Evolutionary conservation across 1,140 invertebrate genomes (phyloP).

Genomic region (Formica selysi): DNA sequence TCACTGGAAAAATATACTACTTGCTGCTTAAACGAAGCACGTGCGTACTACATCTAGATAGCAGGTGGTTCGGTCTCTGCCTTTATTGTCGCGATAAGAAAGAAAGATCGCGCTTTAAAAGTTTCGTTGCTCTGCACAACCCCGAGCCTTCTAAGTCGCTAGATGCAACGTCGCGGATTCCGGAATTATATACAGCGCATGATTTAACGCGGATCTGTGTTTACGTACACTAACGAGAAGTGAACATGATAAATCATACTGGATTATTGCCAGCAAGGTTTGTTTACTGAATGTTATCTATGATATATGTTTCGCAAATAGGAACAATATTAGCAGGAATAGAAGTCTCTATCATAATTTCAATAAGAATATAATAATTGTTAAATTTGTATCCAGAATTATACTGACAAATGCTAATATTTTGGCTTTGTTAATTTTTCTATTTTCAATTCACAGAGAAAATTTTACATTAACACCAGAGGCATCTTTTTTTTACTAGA

Average conservation of each 20-base stretch:
- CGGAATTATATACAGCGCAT: background rate
- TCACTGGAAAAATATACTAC: conserved; percentile 6
- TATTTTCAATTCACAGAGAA: background rate
- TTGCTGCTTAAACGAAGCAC: conserved; percentile 37
- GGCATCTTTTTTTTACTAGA: background rate
- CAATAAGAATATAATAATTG: background rate
- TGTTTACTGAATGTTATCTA: background rate
- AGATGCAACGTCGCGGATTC: background rate
- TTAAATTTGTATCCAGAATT: background rate
- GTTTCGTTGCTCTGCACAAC: background rate
- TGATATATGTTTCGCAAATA: background rate
- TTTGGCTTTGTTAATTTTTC: background rate
- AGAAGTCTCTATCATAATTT: background rate
- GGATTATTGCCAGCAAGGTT: background rate
- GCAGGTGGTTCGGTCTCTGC: conserved; percentile 23
- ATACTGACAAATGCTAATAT: background rate
- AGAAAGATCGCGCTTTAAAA: conserved; percentile 32
- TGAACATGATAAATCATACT: background rate
- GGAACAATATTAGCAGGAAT: background rate
- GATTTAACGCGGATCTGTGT: background rate
- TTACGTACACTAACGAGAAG: background rate
- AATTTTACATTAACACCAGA: background rate
- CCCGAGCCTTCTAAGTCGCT: background rate
- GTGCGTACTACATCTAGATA: conserved; percentile 36
- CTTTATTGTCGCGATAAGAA: conserved; percentile 47